A percentile compares a stretch with the other conserved stretches of the same genome.
These are phyloP conservation scores for Heterodera carotae DNA, from an alignment of 1,140 invertebrate genomes.

Conservation along the genomic window DNA sequence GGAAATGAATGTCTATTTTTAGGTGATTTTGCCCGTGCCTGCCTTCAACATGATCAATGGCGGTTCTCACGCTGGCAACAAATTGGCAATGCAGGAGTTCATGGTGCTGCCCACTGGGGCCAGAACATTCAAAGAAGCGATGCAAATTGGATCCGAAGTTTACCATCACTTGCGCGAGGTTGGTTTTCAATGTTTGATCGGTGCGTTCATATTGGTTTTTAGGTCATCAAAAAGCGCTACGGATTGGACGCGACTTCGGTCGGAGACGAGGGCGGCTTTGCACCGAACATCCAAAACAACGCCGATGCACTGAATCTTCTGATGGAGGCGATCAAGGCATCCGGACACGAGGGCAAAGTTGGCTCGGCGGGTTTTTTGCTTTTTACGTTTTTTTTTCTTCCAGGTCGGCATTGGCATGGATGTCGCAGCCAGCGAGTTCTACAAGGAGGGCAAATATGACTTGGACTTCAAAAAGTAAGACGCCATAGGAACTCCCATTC, in stretches of 20 bases:
- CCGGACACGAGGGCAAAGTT: constrained; percentile 84
- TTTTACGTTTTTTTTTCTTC: constrained; percentile 25
- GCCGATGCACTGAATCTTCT: constrained; percentile 87
- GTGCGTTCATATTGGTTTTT: constrained; percentile 66
- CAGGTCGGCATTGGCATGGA: constrained; percentile 86
- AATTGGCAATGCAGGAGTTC: constrained; percentile 87
- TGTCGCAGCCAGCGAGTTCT: constrained; percentile 96
- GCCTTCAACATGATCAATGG: constrained; percentile 99
- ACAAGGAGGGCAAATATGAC: constrained; percentile 76
- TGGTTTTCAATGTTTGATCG: background rate
- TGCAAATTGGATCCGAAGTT: constrained; percentile 95
- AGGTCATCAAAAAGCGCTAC: constrained; percentile 90
- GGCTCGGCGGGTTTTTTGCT: background rate
- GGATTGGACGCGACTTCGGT: constrained; percentile 94
- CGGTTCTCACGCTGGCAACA: constrained; percentile 97
- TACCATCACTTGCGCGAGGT: constrained; percentile 87
- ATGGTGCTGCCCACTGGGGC: constrained; percentile 74
- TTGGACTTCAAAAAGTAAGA: constrained; percentile 86
- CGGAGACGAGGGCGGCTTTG: constrained; percentile 98
- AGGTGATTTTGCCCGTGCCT: constrained; percentile 83
- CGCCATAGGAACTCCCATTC: background rate
- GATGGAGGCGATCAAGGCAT: constrained; percentile 85
- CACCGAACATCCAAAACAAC: constrained; percentile 94
- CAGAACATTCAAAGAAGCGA: constrained; percentile 87
- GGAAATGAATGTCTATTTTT: constrained; percentile 18